phyloP scores from a whole-genome alignment of 2,113 vertebrate species.

The Pomatostomus ruficeps region DNA sequence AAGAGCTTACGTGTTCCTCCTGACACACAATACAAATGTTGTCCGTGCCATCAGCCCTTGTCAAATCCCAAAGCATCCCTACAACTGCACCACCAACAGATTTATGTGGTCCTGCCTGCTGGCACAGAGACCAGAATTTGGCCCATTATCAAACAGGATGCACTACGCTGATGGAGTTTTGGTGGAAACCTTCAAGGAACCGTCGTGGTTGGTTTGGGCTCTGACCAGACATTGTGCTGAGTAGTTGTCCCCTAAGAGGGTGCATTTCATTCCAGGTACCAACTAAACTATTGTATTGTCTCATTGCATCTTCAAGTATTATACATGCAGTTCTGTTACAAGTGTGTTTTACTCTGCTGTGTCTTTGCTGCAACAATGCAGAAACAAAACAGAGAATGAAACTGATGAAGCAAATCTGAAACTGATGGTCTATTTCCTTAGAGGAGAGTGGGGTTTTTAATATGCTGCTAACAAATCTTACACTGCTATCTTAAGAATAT shows the following conservation, averaged over 20 bases:
- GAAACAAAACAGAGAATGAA: background rate
- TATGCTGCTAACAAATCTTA: background rate
- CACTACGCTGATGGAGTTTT: background rate
- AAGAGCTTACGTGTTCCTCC: background rate
- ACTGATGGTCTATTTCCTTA: background rate
- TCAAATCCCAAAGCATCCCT: background rate
- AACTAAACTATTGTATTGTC: background rate
- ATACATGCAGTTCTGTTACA: background rate
- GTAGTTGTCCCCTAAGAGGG: background rate
- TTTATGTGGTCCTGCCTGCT: background rate
- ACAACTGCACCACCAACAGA: background rate
- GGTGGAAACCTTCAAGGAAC: background rate
- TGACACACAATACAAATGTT: background rate
- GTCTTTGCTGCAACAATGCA: background rate
- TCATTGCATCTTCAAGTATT: background rate
- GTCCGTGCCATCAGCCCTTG: fast-evolving
- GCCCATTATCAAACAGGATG: too few relatives aligned
- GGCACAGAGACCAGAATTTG: background rate
- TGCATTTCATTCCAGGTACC: background rate
- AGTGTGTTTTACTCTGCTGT: background rate
- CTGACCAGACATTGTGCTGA: background rate
- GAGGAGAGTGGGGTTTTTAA: background rate
- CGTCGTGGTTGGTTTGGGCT: background rate
- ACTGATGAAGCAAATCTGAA: background rate
- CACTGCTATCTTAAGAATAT: background rate